Evolutionary conservation across 1,140 invertebrate species (phyloP), one percentile per base, ranked within the genome.

Genomic region (Drosophila bipectinata): DNA sequence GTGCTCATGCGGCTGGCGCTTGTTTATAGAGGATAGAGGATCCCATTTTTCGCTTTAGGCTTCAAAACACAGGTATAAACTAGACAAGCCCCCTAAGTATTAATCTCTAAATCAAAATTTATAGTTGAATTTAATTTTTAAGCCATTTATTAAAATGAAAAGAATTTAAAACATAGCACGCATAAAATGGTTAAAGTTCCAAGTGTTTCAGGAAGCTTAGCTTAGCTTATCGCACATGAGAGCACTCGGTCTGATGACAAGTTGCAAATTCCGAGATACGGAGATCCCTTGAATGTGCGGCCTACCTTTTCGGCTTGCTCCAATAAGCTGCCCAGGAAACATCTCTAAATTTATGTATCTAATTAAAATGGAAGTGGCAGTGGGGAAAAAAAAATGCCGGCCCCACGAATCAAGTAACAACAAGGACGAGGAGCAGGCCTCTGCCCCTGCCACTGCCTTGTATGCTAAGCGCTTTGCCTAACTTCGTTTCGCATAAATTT

Each of bases 391-490:
- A 57, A 49, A 63, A 39, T 44, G 39, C 26, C 45, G 28, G 30
- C 32, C 26, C 30, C 49, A 26, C 37, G 52, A 41, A 60, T 49
- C 10, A 30, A 34, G 21, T 24, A 53, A 69, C 30, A 53, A 55
- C 39, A 28, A 14, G 44, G 32, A 30, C 24, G 12, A 62, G 18
- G 44, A 72, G 18, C 41, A 54, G 54, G 39, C 32, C 41, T 44
- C 21, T 1, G 26, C 55, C 58, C 44, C 34, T 44, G 10, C 34
- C 34, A 10, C 10, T 14, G 41, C 41, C 41, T 44, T 88, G 67
- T 82, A 77, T 79, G 74, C 72, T 88, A 76, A 87, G 83, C 79
- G 79, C 67, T 82, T 78, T 75, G 79, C 54, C 71, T 76, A 82
- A 82, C 66, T 72, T 78, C 51, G 66, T 68, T 60, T 52, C 64